Base-by-base conservation (phyloP, 2,113 vertebrate species). In the Centrocercus urophasianus region DNA sequence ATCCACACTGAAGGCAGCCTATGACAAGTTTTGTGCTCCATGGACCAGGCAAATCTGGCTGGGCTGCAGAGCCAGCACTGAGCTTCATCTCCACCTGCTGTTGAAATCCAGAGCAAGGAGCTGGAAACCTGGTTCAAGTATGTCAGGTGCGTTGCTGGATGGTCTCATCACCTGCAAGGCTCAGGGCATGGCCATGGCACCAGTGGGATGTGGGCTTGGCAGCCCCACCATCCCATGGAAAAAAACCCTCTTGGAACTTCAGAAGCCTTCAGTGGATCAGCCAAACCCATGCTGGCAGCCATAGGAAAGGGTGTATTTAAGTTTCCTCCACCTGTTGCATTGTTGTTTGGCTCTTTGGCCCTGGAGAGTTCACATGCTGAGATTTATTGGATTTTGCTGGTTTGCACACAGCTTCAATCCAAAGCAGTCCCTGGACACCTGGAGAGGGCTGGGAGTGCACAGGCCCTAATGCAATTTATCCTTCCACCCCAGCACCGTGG, bases 141-240 rank as follows among this genome's bases (percentile, higher is more conserved):
- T 25, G 32, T 88, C 0, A 0, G 32, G 30, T 59, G 82, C 13
- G 74, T 61, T 57, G 17, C 74, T 54, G 60, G 65, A 81, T 22
- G 21, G 27, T 40, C 4, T 16, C 17, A 3, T 34, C 66, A 36
- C 32, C 36, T 13, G 1, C 0, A 0, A 66, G 7, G 21, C 36
- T n/a, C 45, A 0, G 0, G 47, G 32, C 52, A 15, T 22, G 15
- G 32, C 47, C 0, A 0, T 16, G 36, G 24, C 36, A 13, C 8
- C 14, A 9, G 10, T 57, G 65, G 24, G 50, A 38, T 67, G 28
- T 0, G 0, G 13, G 47, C 42, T 78, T 45, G 42, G n/a, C 78
- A 88, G 36, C 60, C 4, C 54, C 42, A 59, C 10, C 4, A 5
- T 17, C 50, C 8, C n/a, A 28, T 1, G 11, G n/a, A 13, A 2